A percentile compares a stretch with the other conserved stretches of the same genome.
phyloP scores from a whole-genome alignment of 2,113 vertebrate species.

The Seriola aureovittata region DNA sequence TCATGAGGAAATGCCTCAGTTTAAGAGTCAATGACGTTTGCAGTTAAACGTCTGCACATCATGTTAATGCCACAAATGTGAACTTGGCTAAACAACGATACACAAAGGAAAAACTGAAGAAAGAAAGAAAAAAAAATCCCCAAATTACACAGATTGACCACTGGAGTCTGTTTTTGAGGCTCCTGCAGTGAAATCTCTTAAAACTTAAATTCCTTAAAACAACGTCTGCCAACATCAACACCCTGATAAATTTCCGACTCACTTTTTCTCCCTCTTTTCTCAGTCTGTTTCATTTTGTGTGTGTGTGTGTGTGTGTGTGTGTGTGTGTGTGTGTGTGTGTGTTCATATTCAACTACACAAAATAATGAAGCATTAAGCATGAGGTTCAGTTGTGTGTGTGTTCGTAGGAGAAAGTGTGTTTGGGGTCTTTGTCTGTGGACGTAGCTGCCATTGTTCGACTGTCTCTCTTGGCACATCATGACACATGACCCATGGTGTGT shows the following conservation, averaged over 20 bases:
- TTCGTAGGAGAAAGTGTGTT: conserved; percentile 2
- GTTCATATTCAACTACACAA: background rate
- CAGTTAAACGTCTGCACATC: no score
- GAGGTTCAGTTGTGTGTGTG: background rate
- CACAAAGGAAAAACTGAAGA: no score
- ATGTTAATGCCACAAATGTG: no score
- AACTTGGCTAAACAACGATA: no score
- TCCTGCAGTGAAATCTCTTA: no score
- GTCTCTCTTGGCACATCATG: conserved; percentile 36
- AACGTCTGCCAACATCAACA: background rate
- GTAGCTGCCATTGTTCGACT: conserved; percentile 26
- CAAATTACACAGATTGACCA: no score
- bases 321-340: background rate
- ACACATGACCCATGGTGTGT: conserved; percentile 6
- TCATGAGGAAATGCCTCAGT: no score
- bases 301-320: conserved; percentile 2
- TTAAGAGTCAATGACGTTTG: no score
- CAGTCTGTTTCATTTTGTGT: background rate
- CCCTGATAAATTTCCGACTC: no score
- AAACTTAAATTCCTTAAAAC: background rate
- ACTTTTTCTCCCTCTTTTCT: no score
- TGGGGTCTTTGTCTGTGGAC: conserved; percentile 29
- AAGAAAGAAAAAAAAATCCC: no score
- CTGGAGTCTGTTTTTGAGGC: no score
- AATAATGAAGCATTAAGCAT: background rate